phyloP scores from a whole-genome alignment of 2,113 vertebrate genomes.

The Electrona antarctica region DNA sequence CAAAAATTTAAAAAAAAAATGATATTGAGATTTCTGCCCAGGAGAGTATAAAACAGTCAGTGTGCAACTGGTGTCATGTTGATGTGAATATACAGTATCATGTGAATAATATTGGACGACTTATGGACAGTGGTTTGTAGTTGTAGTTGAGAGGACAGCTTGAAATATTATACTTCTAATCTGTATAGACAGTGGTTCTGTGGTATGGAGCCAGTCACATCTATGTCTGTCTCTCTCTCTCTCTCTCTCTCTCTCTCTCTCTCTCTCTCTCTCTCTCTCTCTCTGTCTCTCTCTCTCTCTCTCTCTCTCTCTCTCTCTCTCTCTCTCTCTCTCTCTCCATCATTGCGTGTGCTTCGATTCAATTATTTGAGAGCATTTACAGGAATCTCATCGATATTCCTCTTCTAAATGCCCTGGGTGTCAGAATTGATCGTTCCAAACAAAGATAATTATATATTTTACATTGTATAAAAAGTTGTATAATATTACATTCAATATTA shows the following conservation, averaged over 20 bases:
- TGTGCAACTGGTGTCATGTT: constrained; percentile 17
- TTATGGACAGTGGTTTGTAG: constrained; percentile 21
- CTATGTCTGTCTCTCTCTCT: not conserved
- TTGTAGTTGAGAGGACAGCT: constrained; percentile 31
- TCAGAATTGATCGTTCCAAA: too few species aligned
- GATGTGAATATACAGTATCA: constrained; percentile 30
- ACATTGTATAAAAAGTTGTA: too few species aligned
- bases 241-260: not conserved
- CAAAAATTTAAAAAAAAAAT: too few species aligned
- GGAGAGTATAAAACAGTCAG: not conserved
- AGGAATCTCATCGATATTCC: too few species aligned
- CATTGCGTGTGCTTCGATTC: too few species aligned
- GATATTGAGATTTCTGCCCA: too few species aligned
- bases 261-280: not conserved
- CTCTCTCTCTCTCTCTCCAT: too few species aligned
- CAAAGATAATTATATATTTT: too few species aligned
- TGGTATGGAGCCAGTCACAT: constrained; percentile 10
- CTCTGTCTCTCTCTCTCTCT: not conserved
- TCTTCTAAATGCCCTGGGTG: too few species aligned
- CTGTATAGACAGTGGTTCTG: constrained; percentile 5
- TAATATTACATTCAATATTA: too few species aligned
- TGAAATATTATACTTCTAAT: constrained; percentile 28
- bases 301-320: too few species aligned
- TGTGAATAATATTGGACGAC: constrained; percentile 38
- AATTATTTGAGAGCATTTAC: too few species aligned